These are phyloP conservation scores for Leptinotarsa rubiginosa DNA, from an alignment of 2,888 invertebrate species.

Conservation along the genomic window DNA sequence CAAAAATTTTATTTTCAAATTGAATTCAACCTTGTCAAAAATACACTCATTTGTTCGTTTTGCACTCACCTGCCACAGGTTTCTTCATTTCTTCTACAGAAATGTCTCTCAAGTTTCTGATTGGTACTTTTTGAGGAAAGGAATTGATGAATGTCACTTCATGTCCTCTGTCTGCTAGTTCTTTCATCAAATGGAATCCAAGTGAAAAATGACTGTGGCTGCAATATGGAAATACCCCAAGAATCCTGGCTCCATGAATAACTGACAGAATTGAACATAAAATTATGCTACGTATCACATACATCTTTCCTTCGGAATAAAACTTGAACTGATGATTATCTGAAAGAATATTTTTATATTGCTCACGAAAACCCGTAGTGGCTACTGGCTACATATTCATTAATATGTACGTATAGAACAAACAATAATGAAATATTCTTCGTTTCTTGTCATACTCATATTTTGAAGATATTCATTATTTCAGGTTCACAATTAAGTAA, in stretches of 20 bases:
- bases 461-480: no score
- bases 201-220: constrained; percentile 57
- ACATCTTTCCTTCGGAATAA: background rate
- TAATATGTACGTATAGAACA: no score
- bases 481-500: no score
- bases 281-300: background rate
- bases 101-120: constrained; percentile 62
- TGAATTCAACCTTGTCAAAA: no score
- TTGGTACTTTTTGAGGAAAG: constrained; percentile 59
- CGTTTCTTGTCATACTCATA: no score
- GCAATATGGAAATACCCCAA: constrained; percentile 56
- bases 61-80: constrained; percentile 4
- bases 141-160: constrained; percentile 62
- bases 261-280: background rate
- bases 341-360: no score
- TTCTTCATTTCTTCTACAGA: constrained; percentile 23
- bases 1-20: no score
- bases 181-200: constrained; percentile 53
- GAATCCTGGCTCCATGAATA: constrained; percentile 47
- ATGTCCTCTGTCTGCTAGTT: constrained; percentile 62
- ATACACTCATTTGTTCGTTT: background rate
- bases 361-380: no score
- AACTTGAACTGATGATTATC: background rate
- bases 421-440: no score
- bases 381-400: no score